Percentiles rank a stretch among this genome's conserved stretches.
phyloP scores from a whole-genome alignment of 2,797 vertebrate genomes.

The Pseudocheirus occidentalis region DNA sequence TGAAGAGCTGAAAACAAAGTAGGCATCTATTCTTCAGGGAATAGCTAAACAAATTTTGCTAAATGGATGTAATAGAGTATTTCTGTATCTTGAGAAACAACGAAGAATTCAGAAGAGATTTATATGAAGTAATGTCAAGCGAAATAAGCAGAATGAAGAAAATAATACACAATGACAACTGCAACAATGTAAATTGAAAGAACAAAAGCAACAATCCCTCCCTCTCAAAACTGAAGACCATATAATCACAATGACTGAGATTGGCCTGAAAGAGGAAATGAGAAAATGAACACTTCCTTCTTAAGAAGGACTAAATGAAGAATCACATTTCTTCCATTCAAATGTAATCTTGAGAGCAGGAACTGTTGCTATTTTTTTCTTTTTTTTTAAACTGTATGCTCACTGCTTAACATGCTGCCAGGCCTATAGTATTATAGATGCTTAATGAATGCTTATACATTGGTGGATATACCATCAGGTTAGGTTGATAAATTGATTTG shows the following conservation, averaged over 20 bases:
- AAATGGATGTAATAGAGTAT: neutral
- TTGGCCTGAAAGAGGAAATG: neutral
- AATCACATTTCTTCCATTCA: neutral
- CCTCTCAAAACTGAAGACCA: neutral
- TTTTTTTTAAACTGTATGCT: neutral
- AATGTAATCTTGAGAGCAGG: neutral
- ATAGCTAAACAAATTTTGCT: neutral
- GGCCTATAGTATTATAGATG: neutral
- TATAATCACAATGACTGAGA: neutral
- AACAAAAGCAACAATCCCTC: neutral
- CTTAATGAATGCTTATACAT: neutral
- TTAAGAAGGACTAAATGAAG: too few relatives aligned
- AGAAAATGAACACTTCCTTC: neutral
- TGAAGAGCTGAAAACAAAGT: neutral
- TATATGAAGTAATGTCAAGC: neutral
- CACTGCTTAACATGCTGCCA: neutral
- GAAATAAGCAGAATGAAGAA: neutral
- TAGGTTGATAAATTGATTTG: neutral
- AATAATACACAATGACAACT: neutral
- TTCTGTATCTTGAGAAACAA: neutral
- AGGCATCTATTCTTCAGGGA: neutral
- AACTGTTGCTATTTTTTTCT: too few relatives aligned
- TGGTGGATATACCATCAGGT: neutral
- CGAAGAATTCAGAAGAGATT: neutral
- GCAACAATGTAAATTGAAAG: neutral